Evolutionary conservation across 1,140 invertebrate species (phyloP), one percentile per base, ranked within the genome.

Genomic region (Trissolcus basalis): DNA sequence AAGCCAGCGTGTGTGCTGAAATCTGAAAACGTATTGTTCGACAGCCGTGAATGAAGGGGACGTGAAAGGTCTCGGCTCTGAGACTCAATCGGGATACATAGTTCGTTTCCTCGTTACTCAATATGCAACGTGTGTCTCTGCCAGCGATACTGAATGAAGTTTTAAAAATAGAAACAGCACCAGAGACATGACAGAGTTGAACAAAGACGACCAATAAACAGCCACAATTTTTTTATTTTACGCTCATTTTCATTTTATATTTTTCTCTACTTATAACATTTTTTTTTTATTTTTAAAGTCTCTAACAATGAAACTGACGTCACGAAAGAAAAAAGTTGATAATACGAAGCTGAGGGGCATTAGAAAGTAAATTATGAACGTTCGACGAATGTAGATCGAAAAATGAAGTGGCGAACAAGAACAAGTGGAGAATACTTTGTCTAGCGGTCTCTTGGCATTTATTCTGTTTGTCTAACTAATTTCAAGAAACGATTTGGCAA

Each of bases 101-200:
- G 56, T 74, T 78, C 55, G 70, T 78, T 78, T 78, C 76, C 76
- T 78, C 65, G 70, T 78, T 78, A 67, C 70, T 74, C 76, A 73
- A 78, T 71, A 68, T 78, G 64, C 76, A 65, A 32, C 75, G 64
- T 60, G 47, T 77, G 69, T 64, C 64, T 73, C 55, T 65, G 64
- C 69, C 49, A 60, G 69, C 64, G 68, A 72, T 68, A 69, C 48
- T 69, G 58, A 73, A 77, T 77, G 69, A 59, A 64, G 36, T 1
- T 64, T 59, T 70, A 70, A 70, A 70, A 77, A 77, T 63, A 64
- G 51, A 27, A 27, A 27, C 1, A 61, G 32, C 36, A 16, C 44
- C 41, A 39, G 15, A 39, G 12, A 41, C 1, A 54, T 45, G 4
- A n/a, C 11, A 44, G 13, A 44, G 12, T 39, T 1, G 3, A 39